Percentiles rank a stretch among this genome's conserved stretches.
Conservation (phyloP, 2,797 vertebrate genomes). For the Chiloscyllium punctatum region DNA sequence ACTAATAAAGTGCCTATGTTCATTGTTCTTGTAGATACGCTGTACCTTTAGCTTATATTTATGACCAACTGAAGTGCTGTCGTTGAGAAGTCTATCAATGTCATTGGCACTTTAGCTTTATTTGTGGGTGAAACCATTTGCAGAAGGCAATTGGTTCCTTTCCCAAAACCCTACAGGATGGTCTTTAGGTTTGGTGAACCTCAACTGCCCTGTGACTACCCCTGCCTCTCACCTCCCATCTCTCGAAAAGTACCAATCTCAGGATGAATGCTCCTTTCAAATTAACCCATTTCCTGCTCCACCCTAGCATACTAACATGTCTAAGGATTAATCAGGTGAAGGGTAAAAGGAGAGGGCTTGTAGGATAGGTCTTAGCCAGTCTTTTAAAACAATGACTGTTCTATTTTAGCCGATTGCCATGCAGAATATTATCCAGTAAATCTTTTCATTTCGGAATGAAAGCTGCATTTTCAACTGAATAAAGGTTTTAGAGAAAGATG, state of each 20-base stretch:
- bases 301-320: neutral
- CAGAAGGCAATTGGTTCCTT: neutral
- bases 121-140: neutral
- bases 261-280: neutral
- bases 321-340: neutral
- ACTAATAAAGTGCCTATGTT: neutral
- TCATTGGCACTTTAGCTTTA: neutral
- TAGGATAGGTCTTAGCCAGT: slow-evolving; percentile 44
- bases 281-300: neutral
- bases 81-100: neutral
- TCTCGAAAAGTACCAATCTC: neutral
- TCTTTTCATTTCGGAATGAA: slow-evolving; percentile 50
- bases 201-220: neutral
- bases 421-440: slow-evolving; percentile 50
- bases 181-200: neutral
- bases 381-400: slow-evolving; percentile 42
- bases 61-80: neutral
- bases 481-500: slow-evolving; percentile 42
- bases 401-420: slow-evolving; percentile 47
- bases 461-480: slow-evolving; percentile 48
- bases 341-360: neutral
- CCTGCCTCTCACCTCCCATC: neutral
- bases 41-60: neutral
- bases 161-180: neutral
- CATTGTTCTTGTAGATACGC: neutral